Evolutionary conservation across 2,888 invertebrate genomes (phyloP).

Genomic region (Hedychridium roseum): DNA sequence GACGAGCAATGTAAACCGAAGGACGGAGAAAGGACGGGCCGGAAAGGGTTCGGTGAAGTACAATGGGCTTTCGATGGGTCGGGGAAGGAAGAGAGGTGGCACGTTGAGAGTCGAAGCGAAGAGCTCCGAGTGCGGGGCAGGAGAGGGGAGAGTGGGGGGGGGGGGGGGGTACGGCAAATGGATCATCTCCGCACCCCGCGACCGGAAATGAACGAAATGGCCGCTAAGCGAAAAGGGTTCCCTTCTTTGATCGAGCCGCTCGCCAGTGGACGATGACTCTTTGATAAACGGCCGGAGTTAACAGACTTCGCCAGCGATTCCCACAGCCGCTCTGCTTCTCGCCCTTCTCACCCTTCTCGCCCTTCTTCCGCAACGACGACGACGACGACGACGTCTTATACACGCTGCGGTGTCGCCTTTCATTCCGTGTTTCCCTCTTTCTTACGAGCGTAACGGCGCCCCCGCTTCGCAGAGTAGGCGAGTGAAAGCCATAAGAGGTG

Average conservation of each 20-base stretch:
- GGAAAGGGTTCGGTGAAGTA: slow-evolving; percentile 37
- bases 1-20: slow-evolving; percentile 57
- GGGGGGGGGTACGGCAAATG: slow-evolving; percentile 53
- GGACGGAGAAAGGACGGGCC: slow-evolving; percentile 41
- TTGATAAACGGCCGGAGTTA: slow-evolving; percentile 10
- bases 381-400: too few species aligned
- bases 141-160: slow-evolving; percentile 14
- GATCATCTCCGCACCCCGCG: slow-evolving; percentile 48
- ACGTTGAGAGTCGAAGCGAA: slow-evolving; percentile 39
- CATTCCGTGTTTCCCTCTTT: too few species aligned
- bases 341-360: neutral
- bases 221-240: slow-evolving; percentile 60
- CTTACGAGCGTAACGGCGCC: too few species aligned
- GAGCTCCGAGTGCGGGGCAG: too few species aligned
- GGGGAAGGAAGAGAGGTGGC: slow-evolving; percentile 45
- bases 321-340: neutral
- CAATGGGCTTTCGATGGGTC: slow-evolving; percentile 51
- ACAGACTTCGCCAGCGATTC: neutral
- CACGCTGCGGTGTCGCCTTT: too few species aligned
- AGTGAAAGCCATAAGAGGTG: too few species aligned
- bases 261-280: slow-evolving; percentile 34
- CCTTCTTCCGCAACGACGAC: neutral
- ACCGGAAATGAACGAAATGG: slow-evolving; percentile 63
- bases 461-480: too few species aligned
- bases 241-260: slow-evolving; percentile 53